phyloP scores from a whole-genome alignment of 2,888 invertebrate genomes.

The Neoaliturus tenellus region DNA sequence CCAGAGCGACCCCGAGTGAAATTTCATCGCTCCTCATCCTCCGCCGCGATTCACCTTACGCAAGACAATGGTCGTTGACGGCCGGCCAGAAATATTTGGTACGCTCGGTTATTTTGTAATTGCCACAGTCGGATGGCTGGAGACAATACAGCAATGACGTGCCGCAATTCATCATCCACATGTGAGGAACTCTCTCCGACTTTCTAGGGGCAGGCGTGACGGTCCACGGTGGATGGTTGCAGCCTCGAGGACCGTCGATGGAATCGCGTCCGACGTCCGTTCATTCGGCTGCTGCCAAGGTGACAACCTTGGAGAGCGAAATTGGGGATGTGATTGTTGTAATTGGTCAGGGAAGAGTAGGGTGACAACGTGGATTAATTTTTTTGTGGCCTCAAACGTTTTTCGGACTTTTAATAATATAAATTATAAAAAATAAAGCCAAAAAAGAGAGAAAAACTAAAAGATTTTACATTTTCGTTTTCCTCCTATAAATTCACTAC shows the following conservation, averaged over 20 bases:
- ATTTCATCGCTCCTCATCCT: too few relatives aligned
- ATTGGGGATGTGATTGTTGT: neutral
- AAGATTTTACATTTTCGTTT: too few relatives aligned
- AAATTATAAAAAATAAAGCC: too few relatives aligned
- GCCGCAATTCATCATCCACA: conserved; percentile 38
- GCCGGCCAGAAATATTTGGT: conserved; percentile 30
- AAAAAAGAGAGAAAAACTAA: too few relatives aligned
- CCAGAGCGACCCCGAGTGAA: too few relatives aligned
- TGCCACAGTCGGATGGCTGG: conserved; percentile 36
- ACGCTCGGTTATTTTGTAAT: conserved; percentile 50
- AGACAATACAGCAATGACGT: conserved; percentile 35
- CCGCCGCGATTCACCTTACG: neutral
- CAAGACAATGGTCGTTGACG: neutral
- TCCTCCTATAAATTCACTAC: too few relatives aligned
- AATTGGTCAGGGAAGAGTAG: too few relatives aligned
- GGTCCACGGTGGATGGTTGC: neutral
- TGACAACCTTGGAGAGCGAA: conserved; percentile 7
- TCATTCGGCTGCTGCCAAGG: neutral
- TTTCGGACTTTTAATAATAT: too few relatives aligned
- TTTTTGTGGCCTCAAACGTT: too few relatives aligned
- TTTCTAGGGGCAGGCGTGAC: conserved; percentile 33
- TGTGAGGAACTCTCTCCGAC: neutral
- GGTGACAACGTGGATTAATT: too few relatives aligned
- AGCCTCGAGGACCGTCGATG: neutral
- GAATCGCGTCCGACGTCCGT: neutral